Base-by-base conservation (phyloP, 2,113 vertebrate species). In the Triplophysa dalaica region DNA sequence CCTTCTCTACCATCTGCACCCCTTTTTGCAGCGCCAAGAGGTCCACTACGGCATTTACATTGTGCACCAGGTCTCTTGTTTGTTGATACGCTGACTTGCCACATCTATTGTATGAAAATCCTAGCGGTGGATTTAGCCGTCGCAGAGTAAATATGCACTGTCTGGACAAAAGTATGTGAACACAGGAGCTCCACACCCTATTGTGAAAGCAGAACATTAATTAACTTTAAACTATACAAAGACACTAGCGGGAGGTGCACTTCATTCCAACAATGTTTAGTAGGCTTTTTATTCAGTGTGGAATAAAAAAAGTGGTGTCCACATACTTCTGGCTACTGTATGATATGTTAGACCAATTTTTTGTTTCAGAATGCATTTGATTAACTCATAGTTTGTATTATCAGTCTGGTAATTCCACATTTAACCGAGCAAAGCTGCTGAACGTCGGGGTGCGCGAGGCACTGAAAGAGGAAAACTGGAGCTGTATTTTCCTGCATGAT, bases 1-100 rank as follows among this genome's bases (percentile, higher is more conserved):
- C 61, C 92, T 99, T n/a, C 96, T 99, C 12, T 98, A 98, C 87
- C 94, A 98, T 90, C 93, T 99, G 80, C 97, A 98, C 85, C 97
- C 97, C 2, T 97, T 98, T 85, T 91, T 98, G 75, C 97, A 98
- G 87, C 93, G 97, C 62, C 97, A 99, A 87, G 96, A 98, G 91
- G 94, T 99, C 6, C 96, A 97, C 24, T 98, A 98, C 4, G 94
- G 94, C 87, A 96, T 98, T 89, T 98, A 98, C 6, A 94, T 98
- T 1, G 93, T 98, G n/a, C 95, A 98, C 83, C 97, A 98, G 96
- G 97, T 98, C 78, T 84, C 83, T 45, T 78, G 50, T 38, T 54
- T 3, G 48, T 63, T 26, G 73, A 38, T 33, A 58, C 14, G 63
- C 26, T 66, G 63, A 75, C 45, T 65, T 13, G 14, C 21, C n/a